Conservation (phyloP, 2,888 invertebrate species). For the Cheilosia impressa region DNA sequence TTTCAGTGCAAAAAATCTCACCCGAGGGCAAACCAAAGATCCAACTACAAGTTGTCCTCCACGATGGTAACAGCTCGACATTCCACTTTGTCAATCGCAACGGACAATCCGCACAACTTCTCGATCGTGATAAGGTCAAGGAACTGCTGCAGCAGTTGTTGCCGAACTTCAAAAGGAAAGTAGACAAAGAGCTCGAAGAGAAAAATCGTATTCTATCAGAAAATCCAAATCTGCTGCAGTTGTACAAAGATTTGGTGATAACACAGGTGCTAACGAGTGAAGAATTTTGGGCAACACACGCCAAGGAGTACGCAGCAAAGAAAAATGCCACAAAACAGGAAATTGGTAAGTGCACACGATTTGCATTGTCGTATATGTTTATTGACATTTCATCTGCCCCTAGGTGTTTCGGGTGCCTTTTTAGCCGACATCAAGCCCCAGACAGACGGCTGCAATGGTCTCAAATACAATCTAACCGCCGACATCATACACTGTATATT, state of each 20-base stretch:
- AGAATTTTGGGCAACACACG: conserved; percentile 98
- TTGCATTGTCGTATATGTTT: no score
- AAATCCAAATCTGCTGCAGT: conserved; percentile 94
- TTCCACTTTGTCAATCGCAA: conserved; percentile 98
- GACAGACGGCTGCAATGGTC: conserved; percentile 97
- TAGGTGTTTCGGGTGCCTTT: conserved; percentile 90
- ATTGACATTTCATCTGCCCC: conserved; percentile 7
- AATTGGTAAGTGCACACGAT: conserved; percentile 86
- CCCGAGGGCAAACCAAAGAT: conserved; percentile 99
- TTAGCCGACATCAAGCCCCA: conserved; percentile 98
- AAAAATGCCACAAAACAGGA: conserved; percentile 91
- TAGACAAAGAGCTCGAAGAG: conserved; percentile 94
- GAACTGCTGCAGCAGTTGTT: conserved; percentile 94
- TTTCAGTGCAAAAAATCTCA: conserved; percentile 96
- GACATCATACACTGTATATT: conserved; percentile 99
- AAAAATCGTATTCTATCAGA: conserved; percentile 95
- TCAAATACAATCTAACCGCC: conserved; percentile 97
- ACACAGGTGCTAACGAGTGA: conserved; percentile 97
- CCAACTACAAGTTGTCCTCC: conserved; percentile 97
- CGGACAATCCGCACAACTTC: conserved; percentile 92
- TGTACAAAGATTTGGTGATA: conserved; percentile 98
- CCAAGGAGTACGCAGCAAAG: conserved; percentile 89
- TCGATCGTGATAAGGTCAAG: conserved; percentile 97
- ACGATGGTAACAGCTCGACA: conserved; percentile 96
- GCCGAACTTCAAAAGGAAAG: conserved; percentile 96